Conservation (phyloP, 2,888 invertebrate species). For the Drosophila pseudotakahashii region DNA sequence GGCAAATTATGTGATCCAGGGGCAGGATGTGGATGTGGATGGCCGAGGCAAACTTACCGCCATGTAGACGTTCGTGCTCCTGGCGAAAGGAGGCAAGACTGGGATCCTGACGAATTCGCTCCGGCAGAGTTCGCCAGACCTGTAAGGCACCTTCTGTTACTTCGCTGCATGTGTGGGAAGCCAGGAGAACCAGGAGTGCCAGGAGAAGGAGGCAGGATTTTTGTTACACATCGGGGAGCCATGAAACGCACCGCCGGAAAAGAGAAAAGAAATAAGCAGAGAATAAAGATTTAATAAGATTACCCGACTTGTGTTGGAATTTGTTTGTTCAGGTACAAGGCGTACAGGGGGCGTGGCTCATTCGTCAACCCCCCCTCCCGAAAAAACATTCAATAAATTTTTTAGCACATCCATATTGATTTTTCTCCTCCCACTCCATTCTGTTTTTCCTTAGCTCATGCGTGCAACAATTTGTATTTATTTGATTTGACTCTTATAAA, state of each 20-base stretch:
- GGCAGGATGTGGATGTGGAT: conserved; percentile 1
- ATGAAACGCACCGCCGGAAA: conserved; percentile 48
- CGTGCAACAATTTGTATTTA: conserved; percentile 37
- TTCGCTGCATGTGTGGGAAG: conserved; percentile 82
- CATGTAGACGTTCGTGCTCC: conserved; percentile 84
- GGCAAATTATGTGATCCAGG: conserved; percentile 29
- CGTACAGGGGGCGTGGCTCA: conserved; percentile 47
- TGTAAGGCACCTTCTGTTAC: conserved; percentile 87
- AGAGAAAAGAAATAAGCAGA: conserved; percentile 31
- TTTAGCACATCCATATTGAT: conserved; percentile 58
- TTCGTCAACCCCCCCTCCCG: background rate
- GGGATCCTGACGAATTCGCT: conserved; percentile 88
- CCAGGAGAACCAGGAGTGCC: background rate
- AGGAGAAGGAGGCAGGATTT: conserved; percentile 25
- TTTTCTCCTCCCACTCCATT: conserved; percentile 34
- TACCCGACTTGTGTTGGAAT: conserved; percentile 60
- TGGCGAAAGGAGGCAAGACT: conserved; percentile 87
- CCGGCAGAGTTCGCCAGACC: conserved; percentile 88
- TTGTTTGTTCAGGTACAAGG: conserved; percentile 59
- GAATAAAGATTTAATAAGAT: conserved; percentile 69
- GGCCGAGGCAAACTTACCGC: conserved; percentile 76
- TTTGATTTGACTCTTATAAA: conserved; percentile 32
- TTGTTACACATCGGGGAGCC: conserved; percentile 69
- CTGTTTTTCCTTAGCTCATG: background rate
- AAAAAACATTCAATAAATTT: conserved; percentile 51